These are phyloP conservation scores for Ectemnius continuus DNA, from an alignment of 2,888 invertebrate genomes.

Conservation along the genomic window DNA sequence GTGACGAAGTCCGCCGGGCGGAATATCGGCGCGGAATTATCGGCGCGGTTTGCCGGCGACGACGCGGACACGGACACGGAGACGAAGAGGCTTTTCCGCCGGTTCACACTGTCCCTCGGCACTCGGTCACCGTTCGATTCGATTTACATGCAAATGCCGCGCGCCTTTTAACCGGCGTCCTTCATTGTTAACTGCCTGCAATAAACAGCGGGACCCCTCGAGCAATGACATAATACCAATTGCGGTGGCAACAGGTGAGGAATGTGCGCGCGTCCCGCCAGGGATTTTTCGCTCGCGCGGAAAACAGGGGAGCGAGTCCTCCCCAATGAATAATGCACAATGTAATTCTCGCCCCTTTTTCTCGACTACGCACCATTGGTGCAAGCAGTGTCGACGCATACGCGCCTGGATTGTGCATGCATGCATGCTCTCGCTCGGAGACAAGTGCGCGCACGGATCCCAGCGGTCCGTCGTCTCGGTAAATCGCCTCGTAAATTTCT, in stretches of 20 bases:
- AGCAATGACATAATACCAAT: conserved; percentile 36
- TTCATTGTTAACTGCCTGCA: conserved; percentile 36
- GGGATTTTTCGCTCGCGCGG: neutral
- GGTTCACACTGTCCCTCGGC: too few species aligned
- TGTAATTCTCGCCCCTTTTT: too few species aligned
- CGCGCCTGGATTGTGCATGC: neutral
- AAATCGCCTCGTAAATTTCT: conserved; percentile 37
- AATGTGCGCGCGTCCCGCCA: too few species aligned
- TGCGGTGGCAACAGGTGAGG: neutral
- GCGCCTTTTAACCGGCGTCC: conserved; percentile 19
- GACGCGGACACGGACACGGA: neutral
- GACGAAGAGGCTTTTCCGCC: too few species aligned
- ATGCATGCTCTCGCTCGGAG: neutral
- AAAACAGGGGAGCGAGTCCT: neutral
- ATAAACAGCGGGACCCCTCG: conserved; percentile 17
- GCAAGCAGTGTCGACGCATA: too few species aligned
- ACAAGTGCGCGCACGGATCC: conserved; percentile 17
- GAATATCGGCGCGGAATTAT: conserved; percentile 7
- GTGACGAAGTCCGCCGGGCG: conserved; percentile 9
- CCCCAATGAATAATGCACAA: too few species aligned
- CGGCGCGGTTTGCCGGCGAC: conserved; percentile 1
- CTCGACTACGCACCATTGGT: too few species aligned
- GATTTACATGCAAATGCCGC: conserved; percentile 40
- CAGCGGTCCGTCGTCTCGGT: conserved; percentile 13
- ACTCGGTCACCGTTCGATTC: conserved; percentile 22